phyloP scores from a whole-genome alignment of 2,888 invertebrate species.

The Perdita meconis region DNA sequence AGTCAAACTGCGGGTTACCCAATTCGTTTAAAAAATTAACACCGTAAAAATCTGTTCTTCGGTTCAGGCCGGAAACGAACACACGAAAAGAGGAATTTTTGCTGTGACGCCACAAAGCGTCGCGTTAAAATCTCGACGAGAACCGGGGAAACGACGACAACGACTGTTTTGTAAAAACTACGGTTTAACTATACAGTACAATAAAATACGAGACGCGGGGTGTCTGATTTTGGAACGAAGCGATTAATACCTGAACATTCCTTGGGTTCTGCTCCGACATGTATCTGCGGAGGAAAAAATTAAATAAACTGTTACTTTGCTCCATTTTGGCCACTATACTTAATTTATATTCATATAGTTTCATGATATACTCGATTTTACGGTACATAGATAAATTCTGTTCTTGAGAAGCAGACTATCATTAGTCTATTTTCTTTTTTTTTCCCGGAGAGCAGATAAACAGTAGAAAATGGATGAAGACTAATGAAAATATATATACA shows the following conservation, averaged over 20 bases:
- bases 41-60: slow-evolving; percentile 59
- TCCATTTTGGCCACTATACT: no score
- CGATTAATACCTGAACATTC: slow-evolving; percentile 79
- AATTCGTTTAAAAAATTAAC: slow-evolving; percentile 6
- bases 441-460: no score
- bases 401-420: no score
- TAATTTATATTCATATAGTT: no score
- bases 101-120: slow-evolving; percentile 33
- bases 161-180: slow-evolving; percentile 65
- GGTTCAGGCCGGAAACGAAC: slow-evolving; percentile 20
- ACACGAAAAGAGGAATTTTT: slow-evolving; percentile 11
- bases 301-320: slow-evolving; percentile 16
- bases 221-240: slow-evolving; percentile 77
- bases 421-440: no score
- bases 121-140: slow-evolving; percentile 42
- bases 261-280: slow-evolving; percentile 30
- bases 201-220: slow-evolving; percentile 81
- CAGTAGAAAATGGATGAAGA: no score
- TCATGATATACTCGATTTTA: no score
- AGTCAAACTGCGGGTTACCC: background rate
- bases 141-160: slow-evolving; percentile 59
- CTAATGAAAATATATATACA: no score
- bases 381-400: no score
- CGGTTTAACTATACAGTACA: slow-evolving; percentile 78
- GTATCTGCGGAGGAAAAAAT: slow-evolving; percentile 52